Evolutionary conservation across 1,140 invertebrate species (phyloP), one percentile per base, ranked within the genome.

Genomic region (Apis cerana): DNA sequence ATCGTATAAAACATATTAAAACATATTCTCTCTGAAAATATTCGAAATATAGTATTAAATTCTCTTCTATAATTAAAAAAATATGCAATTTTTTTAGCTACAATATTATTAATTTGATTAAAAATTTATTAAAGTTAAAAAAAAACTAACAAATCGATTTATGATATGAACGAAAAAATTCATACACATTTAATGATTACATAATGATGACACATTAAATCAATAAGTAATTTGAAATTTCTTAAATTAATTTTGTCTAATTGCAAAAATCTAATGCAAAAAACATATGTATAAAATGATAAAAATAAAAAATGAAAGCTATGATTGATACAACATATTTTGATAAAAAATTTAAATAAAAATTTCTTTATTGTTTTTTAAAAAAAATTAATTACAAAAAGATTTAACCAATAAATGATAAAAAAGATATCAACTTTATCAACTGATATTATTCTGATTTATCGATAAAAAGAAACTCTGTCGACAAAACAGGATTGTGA

Each of bases 391-490:
- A 62, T 71, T 17, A 17, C 15, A 19, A 65, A 58, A 0, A 0
- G 13, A 67, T 21, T 33, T 48, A 48, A 58, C 3, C 61, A 12
- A 19, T 75, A 59, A 59, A 58, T 7, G 72, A 62, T 54, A 75
- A 75, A 11, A 75, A 27, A 67, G 72, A 75, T 75, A 75, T 15
- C 72, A 65, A 19, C 50, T 67, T 13, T 81, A 81, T 58, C 79
- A 75, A 75, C 52, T 11, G 71, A n/a, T 58, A 59, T n/a, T 15
- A 1, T 0, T 56, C 27, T 33, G 33, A 67, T 54, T 50, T 72
- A 74, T 23, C 59, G 78, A 52, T 74, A 56, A 75, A 21, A 7
- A 23, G 9, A 48, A 15, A 27, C 0, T 21, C 71, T 17, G 52
- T 75, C 33, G 52, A 43, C 52, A 75, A 81, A 58, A 21, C 52